phyloP scores from a whole-genome alignment of 1,140 invertebrate genomes.

The Drosophila chauvacae region DNA sequence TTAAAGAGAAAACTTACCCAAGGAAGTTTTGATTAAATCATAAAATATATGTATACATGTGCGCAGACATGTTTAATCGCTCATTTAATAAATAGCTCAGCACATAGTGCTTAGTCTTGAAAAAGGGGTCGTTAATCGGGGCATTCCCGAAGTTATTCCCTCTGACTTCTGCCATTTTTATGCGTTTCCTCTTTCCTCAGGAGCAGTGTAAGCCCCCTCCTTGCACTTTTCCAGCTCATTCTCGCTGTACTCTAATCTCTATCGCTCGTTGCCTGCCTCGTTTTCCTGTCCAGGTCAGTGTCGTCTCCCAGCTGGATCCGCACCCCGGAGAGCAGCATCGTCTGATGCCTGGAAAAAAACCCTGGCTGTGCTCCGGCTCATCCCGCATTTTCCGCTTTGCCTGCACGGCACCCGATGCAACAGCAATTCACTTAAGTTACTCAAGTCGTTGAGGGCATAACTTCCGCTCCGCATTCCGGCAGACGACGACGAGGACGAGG shows the following conservation, averaged over 20 bases:
- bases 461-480: constrained; percentile 57
- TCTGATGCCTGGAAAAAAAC: constrained; percentile 3
- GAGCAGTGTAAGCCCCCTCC: constrained; percentile 11
- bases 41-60: background rate
- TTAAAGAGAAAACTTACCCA: background rate
- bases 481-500: constrained; percentile 5
- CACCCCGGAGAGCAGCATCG: background rate
- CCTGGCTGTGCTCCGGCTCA: constrained; percentile 21
- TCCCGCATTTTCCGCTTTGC: constrained; percentile 53
- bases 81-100: constrained; percentile 60
- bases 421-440: constrained; percentile 80
- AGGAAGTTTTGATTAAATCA: background rate
- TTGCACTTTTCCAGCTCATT: constrained; percentile 20
- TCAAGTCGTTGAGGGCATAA: constrained; percentile 81
- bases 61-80: background rate
- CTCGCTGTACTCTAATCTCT: constrained; percentile 59
- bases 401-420: constrained; percentile 29
- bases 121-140: background rate
- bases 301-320: constrained; percentile 28
- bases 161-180: constrained; percentile 41
- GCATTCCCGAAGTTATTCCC: constrained; percentile 34
- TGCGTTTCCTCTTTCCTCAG: constrained; percentile 25
- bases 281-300: constrained; percentile 43
- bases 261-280: constrained; percentile 11
- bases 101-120: constrained; percentile 7